Percentiles rank a stretch among this genome's conserved stretches.
Evolutionary conservation across 2,888 invertebrate genomes (phyloP).

Genomic region (Sesia bembeciformis): DNA sequence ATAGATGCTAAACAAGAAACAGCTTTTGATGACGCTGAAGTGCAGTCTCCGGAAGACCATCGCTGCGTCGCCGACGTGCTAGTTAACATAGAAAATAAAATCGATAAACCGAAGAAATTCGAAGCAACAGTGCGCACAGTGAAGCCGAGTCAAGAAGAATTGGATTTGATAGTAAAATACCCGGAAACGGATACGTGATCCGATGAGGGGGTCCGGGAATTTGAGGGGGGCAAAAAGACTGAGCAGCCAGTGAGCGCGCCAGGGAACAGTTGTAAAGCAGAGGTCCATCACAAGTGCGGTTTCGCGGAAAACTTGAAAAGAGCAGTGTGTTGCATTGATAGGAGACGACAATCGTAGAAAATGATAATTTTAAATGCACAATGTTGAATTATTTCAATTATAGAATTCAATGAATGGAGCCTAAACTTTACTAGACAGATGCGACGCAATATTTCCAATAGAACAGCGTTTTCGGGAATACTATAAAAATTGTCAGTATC

Average conservation of each 20-base stretch:
- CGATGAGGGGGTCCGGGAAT: conserved; percentile 46
- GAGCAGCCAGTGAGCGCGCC: conserved; percentile 30
- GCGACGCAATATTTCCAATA: too few species aligned
- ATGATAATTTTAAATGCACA: neutral
- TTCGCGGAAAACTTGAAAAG: conserved; percentile 60
- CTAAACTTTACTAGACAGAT: too few species aligned
- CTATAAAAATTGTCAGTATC: too few species aligned
- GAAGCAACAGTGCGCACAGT: conserved; percentile 45
- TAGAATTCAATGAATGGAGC: too few species aligned
- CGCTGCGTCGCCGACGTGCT: conserved; percentile 55
- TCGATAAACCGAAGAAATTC: conserved; percentile 53
- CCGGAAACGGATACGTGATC: conserved; percentile 70
- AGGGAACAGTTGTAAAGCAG: conserved; percentile 31
- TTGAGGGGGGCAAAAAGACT: conserved; percentile 44
- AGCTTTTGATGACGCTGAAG: conserved; percentile 37
- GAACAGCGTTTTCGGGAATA: too few species aligned
- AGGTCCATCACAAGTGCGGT: conserved; percentile 54
- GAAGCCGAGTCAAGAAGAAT: conserved; percentile 55
- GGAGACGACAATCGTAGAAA: conserved; percentile 52
- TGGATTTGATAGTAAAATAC: conserved; percentile 65
- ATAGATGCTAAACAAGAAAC: conserved; percentile 28
- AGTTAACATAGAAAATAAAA: conserved; percentile 62
- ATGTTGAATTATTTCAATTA: neutral
- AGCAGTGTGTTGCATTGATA: conserved; percentile 65
- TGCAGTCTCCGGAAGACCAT: conserved; percentile 46